Evolutionary conservation across 2,113 vertebrate genomes (phyloP).

Genomic region (Neotragus moschatus): DNA sequence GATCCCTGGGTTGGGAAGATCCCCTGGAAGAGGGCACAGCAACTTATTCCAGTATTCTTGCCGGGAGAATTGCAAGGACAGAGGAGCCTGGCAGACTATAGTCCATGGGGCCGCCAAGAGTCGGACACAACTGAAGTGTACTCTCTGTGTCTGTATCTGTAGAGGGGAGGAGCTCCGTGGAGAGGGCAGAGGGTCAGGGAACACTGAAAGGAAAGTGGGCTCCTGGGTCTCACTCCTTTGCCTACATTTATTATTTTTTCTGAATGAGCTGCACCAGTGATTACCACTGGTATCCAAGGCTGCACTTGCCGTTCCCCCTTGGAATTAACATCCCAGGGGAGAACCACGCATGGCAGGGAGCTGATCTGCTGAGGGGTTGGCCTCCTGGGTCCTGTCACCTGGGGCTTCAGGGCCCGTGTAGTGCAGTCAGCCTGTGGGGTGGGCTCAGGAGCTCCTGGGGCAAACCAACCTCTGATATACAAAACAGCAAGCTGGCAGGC

Average conservation of each 20-base stretch:
- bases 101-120: neutral
- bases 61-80: neutral
- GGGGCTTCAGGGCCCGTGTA: slow-evolving; percentile 58
- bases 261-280: neutral
- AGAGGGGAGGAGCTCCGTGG: rapidly evolving
- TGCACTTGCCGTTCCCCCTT: neutral
- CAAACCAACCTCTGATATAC: slow-evolving; percentile 32
- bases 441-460: neutral
- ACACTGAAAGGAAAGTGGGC: neutral
- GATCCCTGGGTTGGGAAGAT: neutral
- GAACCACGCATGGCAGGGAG: neutral
- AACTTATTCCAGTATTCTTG: neutral
- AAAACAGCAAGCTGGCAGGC: neutral
- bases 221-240: neutral
- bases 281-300: slow-evolving; percentile 20
- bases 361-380: slow-evolving; percentile 59
- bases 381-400: slow-evolving; percentile 37
- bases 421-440: slow-evolving; percentile 43
- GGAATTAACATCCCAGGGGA: slow-evolving; percentile 41
- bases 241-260: neutral
- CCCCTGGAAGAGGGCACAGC: neutral
- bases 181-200: neutral
- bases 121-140: neutral
- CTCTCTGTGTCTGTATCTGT: neutral
- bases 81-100: neutral